phyloP scores from a whole-genome alignment of 2,797 vertebrate genomes.

The Bradypodion ventrale region DNA sequence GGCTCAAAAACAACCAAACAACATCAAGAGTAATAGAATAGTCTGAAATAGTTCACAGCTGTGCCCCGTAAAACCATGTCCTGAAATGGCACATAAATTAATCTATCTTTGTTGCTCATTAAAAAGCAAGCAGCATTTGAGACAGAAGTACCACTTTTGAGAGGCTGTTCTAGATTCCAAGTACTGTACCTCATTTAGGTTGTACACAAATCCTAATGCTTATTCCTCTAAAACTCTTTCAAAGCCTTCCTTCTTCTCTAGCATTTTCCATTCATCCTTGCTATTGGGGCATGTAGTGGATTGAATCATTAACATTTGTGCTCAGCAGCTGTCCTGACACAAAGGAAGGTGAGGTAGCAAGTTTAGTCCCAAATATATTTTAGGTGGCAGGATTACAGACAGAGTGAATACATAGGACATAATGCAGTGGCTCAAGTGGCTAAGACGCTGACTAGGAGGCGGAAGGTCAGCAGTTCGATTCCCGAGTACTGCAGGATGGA shows the following conservation, averaged over 20 bases:
- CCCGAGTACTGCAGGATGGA: too few relatives aligned
- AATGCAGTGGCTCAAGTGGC: too few relatives aligned
- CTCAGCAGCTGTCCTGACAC: not conserved
- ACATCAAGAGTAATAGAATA: not conserved
- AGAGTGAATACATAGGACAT: not conserved
- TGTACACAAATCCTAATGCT: not conserved
- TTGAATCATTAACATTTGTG: not conserved
- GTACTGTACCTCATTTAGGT: not conserved
- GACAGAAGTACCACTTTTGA: not conserved
- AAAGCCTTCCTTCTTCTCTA: slow-evolving; percentile 22
- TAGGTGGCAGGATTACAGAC: not conserved
- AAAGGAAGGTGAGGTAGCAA: not conserved
- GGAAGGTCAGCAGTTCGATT: too few relatives aligned
- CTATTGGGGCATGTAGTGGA: not conserved
- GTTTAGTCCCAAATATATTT: not conserved
- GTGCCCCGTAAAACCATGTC: not conserved
- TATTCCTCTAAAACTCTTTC: slow-evolving; percentile 10
- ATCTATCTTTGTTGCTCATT: not conserved
- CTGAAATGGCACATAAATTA: not conserved
- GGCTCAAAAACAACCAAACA: not conserved
- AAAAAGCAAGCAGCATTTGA: not conserved
- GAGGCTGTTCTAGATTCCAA: not conserved
- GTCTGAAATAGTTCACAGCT: not conserved
- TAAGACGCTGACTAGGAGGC: too few relatives aligned
- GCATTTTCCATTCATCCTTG: not conserved